Base-by-base conservation (phyloP, 1,140 invertebrate genomes). In the Drosophila obscura region DNA sequence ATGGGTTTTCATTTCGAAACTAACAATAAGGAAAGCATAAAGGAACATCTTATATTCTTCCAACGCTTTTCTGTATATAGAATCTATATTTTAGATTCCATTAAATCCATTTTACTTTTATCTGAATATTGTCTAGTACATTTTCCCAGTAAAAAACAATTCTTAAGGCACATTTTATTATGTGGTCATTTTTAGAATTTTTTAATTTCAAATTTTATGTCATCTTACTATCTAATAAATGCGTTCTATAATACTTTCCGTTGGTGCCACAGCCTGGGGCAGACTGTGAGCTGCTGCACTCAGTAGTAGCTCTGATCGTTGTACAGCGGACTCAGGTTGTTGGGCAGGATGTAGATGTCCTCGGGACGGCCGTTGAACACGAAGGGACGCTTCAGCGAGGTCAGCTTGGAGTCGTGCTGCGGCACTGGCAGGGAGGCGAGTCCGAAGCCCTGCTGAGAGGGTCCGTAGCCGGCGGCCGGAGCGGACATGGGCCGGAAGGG, bases 301-400 rank as follows among this genome's bases (percentile, higher is more conserved):
- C 31, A 88, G 56, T 88, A 88, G 59, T 88, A 88, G 50, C 63
- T 76, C 45, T 50, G 83, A 1, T 90, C 82, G 46, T 88, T 76
- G 55, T 83, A 90, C 4, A 95, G 91, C 5, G 94, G 93, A 87
- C 95, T 95, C 75, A 95, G 95, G 3, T 94, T 94, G 77, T 95
- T 94, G 66, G 94, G 93, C 9, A 96, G 88, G 2, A 96, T 93
- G 77, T 95, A 96, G 39, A 96, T 94, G 66, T 95, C 94, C n/a
- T 93, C 93, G 0, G 96, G 96, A 85, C 94, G 95, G 4, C 96
- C 96, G 83, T 97, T 96, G 80, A 97, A 97, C 1, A 93, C 79
- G 80, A 95, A 97, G 7, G 95, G 95, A 1, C 96, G 96, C 80
- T 96, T 95, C 6, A 96, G 90, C 15, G 93, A 94, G 2, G 95